Base-by-base conservation (phyloP, 2,797 vertebrate genomes). In the Gymnodraco acuticeps region DNA sequence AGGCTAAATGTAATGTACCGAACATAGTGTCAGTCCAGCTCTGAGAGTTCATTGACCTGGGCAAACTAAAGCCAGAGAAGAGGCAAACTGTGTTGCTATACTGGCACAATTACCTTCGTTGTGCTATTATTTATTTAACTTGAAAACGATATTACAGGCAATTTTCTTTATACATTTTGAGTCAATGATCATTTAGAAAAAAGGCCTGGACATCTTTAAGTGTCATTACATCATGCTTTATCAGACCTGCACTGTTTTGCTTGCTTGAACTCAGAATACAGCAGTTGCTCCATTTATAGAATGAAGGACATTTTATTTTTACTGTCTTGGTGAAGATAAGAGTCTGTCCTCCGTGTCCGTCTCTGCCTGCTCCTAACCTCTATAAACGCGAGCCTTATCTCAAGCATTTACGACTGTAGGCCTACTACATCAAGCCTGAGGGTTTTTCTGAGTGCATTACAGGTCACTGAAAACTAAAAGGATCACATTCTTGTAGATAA, bases 371-470 rank as follows among this genome's bases (percentile, higher is more conserved):
- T 93, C 94, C 93, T 77, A 83, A 84, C 86, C 74, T 83, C 92
- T 80, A 95, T 95, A 95, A 95, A 94, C 77, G 86, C 31, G 2
- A 12, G 17, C 56, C 90, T 95, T 95, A 95, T 95, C 93, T 9
- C 75, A 78, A 9, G 19, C 76, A 53, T 95, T 95, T 94, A 95
- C 85, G 81, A 84, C 90, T 72, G 51, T 61, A 88, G 75, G 81
- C 77, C 75, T 81, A 78, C 78, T 52, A 80, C 64, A 73, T 53
- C 43, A 73, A 73, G 69, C 70, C 53, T 3, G 53, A 50, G 66
- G 61, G 38, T 78, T 70, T 5, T 46, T 83, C 66, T 2, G 60
- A 56, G 82, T 68, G 73, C 64, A 90, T 75, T 73, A 81, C 51
- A 70, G 86, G 84, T 78, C 90, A 90, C 52, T 63, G 52, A 38